A percentile compares a stretch with the other conserved stretches of the same genome.
phyloP scores from a whole-genome alignment of 2,888 invertebrate species.

The Zygaena filipendulae region DNA sequence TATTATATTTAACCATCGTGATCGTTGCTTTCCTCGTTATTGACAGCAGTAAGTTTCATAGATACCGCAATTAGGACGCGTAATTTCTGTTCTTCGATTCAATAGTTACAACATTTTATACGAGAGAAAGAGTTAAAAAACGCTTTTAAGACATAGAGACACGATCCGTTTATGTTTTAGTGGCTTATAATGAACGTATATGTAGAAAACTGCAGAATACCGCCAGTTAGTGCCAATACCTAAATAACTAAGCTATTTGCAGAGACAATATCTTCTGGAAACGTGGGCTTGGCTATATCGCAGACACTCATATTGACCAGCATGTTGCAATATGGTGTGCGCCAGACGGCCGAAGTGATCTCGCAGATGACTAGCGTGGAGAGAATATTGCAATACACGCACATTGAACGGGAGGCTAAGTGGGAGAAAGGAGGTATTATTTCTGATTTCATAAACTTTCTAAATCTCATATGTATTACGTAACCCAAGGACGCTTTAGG shows the following conservation, averaged over 20 bases:
- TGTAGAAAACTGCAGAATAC: no score
- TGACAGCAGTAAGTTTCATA: conserved; percentile 52
- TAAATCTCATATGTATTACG: no score
- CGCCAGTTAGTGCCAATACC: no score
- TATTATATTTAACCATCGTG: conserved; percentile 74
- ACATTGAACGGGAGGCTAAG: conserved; percentile 70
- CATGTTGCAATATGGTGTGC: conserved; percentile 78
- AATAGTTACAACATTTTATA: no score
- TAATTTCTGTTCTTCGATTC: not conserved
- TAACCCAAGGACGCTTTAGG: no score
- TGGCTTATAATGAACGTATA: no score
- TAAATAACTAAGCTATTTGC: no score
- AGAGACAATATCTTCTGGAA: conserved; percentile 70
- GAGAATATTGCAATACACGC: conserved; percentile 76
- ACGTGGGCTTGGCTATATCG: conserved; percentile 76
- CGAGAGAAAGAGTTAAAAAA: no score
- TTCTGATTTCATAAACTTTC: no score
- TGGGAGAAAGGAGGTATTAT: conserved; percentile 64
- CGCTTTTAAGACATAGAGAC: no score
- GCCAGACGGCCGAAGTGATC: conserved; percentile 75
- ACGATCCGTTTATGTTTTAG: no score
- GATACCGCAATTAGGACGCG: no score
- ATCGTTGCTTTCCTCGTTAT: conserved; percentile 75
- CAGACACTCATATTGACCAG: conserved; percentile 76
- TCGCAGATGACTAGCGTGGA: conserved; percentile 81